Conservation (phyloP, 2,113 vertebrate species). For the Cephalopholis sonnerati region DNA sequence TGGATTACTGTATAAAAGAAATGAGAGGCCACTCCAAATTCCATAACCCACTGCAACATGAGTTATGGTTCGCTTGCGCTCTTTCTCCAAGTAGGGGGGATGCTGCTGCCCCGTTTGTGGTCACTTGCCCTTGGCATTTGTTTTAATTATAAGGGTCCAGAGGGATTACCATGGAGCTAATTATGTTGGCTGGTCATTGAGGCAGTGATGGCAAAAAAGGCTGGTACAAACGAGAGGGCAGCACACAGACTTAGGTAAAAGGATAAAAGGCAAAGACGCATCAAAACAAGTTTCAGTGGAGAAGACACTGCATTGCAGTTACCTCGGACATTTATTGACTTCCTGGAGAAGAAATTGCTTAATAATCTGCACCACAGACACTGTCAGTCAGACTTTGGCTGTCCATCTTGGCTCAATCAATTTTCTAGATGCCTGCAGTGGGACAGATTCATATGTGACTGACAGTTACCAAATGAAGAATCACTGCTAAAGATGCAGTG, state of each 20-base stretch:
- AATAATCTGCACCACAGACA: conserved; percentile 39
- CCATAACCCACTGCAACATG: conserved; percentile 30
- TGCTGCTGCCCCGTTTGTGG: background rate
- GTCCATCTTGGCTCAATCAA: conserved; percentile 37
- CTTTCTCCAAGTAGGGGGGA: conserved; percentile 8
- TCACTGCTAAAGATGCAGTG: conserved; percentile 3
- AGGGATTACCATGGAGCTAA: conserved; percentile 38
- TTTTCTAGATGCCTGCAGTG: conserved; percentile 38
- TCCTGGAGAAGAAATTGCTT: conserved; percentile 25
- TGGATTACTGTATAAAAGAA: conserved; percentile 4
- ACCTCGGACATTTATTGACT: conserved; percentile 33
- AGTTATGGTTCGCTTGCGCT: conserved; percentile 13
- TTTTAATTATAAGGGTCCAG: conserved; percentile 51
- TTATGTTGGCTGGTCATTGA: conserved; percentile 26
- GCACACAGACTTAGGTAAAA: background rate
- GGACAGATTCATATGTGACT: conserved; percentile 47
- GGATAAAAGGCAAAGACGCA: conserved; percentile 9
- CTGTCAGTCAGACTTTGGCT: conserved; percentile 40
- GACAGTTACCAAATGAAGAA: conserved; percentile 58
- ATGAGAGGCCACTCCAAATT: conserved; percentile 17
- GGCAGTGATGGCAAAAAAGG: background rate
- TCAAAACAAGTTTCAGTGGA: conserved; percentile 6
- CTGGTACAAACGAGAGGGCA: conserved; percentile 1
- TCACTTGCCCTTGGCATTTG: conserved; percentile 26
- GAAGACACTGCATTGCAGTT: background rate